Evolutionary conservation across 2,888 invertebrate species (phyloP).

Genomic region (Acronicta psi): DNA sequence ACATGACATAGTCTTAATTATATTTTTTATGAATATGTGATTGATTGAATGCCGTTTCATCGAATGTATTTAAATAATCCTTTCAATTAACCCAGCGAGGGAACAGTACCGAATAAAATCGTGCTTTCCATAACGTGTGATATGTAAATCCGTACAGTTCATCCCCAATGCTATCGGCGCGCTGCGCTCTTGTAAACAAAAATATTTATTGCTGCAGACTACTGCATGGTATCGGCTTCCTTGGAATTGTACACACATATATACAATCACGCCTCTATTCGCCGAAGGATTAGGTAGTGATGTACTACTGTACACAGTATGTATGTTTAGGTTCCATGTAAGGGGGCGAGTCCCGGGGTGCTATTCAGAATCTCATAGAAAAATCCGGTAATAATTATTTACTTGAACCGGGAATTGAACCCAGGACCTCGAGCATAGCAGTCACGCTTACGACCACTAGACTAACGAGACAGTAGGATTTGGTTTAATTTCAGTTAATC

Average conservation of each 20-base stretch:
- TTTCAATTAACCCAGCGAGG: constrained; percentile 44
- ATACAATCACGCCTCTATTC: no score
- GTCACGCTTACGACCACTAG: no score
- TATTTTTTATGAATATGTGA: not conserved
- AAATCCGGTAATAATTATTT: no score
- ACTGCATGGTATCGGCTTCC: constrained; percentile 16
- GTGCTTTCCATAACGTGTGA: constrained; percentile 10
- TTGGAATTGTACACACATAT: constrained; percentile 45
- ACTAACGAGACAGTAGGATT: no score
- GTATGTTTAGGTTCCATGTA: no score
- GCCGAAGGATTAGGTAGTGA: no score
- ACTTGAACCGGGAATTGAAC: no score
- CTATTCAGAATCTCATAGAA: no score
- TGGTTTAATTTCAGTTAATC: constrained; percentile 48
- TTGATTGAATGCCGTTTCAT: constrained; percentile 21
- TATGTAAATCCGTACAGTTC: constrained; percentile 32
- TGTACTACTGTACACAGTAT: no score
- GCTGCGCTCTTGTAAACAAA: constrained; percentile 27
- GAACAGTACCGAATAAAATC: constrained; percentile 19
- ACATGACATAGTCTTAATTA: no score
- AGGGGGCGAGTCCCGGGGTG: no score
- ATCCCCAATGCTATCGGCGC: constrained; percentile 21
- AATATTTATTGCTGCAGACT: constrained; percentile 23
- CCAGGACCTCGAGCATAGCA: no score
- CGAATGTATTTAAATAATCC: constrained; percentile 39